These are phyloP conservation scores for Lonchura striata DNA, from an alignment of 2,113 vertebrate species.

Conservation along the genomic window DNA sequence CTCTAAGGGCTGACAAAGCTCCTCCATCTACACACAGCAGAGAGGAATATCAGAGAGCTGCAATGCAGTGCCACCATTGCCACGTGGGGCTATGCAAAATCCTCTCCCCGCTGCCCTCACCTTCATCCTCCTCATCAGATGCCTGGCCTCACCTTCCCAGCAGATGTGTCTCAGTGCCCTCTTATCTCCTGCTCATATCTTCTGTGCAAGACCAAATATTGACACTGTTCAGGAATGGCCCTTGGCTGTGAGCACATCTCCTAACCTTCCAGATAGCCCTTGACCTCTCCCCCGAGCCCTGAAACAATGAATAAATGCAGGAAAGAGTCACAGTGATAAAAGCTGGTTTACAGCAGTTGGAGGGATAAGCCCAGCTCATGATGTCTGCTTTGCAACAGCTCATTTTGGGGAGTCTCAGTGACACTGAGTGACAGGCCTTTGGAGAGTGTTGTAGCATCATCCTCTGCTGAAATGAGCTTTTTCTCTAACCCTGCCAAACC, in stretches of 20 bases:
- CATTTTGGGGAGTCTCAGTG: neutral
- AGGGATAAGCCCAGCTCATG: neutral
- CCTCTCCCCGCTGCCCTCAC: neutral
- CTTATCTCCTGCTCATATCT: slow-evolving; percentile 23
- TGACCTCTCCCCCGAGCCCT: slow-evolving; percentile 2
- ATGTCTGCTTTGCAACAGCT: neutral
- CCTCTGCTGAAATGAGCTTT: neutral
- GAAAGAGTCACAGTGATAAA: neutral
- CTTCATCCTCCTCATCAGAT: neutral
- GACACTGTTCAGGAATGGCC: neutral
- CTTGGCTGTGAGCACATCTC: slow-evolving; percentile 12
- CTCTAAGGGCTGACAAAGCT: neutral
- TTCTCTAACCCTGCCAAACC: neutral
- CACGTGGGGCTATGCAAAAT: neutral
- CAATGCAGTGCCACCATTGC: neutral
- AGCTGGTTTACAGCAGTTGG: neutral
- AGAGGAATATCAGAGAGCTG: neutral
- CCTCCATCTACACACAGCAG: neutral
- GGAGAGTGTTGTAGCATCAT: neutral
- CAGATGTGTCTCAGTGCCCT: neutral
- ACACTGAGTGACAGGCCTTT: neutral
- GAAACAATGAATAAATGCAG: neutral
- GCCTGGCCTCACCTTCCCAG: neutral
- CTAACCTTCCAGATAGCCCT: slow-evolving; percentile 19
- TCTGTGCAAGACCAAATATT: slow-evolving; percentile 40